phyloP scores from a whole-genome alignment of 2,888 invertebrate genomes.

The Meteorus colon region DNA sequence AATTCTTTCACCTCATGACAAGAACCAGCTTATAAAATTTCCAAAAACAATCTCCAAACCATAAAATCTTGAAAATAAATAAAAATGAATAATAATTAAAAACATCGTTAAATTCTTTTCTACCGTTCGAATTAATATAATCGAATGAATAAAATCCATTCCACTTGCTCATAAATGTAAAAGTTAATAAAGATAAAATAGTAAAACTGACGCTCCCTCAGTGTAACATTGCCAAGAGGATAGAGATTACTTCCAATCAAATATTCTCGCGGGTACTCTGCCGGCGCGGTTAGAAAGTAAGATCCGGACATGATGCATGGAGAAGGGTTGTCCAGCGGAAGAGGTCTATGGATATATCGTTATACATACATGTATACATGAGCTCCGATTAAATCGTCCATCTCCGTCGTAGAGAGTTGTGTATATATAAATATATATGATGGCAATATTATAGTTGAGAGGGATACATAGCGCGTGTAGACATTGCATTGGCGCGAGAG shows the following conservation, averaged over 20 bases:
- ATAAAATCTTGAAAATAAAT: no score
- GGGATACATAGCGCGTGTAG: slow-evolving; percentile 30
- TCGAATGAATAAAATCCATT: no score
- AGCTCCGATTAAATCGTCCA: slow-evolving; percentile 54
- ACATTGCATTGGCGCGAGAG: slow-evolving; percentile 44
- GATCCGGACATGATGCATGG: slow-evolving; percentile 28
- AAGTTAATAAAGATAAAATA: not conserved
- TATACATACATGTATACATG: slow-evolving; percentile 38
- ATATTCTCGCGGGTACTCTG: slow-evolving; percentile 7
- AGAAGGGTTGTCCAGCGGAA: slow-evolving; percentile 46
- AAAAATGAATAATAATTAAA: no score
- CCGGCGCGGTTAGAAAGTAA: slow-evolving; percentile 50
- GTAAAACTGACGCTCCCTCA: slow-evolving; percentile 17
- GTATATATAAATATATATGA: not conserved
- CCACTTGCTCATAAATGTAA: no score
- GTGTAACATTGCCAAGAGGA: not conserved
- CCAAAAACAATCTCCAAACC: no score
- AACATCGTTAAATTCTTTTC: no score
- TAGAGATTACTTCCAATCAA: slow-evolving; percentile 3
- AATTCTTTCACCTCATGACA: no score
- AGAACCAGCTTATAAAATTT: no score
- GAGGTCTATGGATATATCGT: slow-evolving; percentile 34
- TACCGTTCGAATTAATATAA: no score
- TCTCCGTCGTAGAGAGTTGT: slow-evolving; percentile 42
- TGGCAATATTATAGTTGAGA: slow-evolving; percentile 11